A percentile compares a stretch with the other conserved stretches of the same genome.
Conservation (phyloP, 2,888 invertebrate genomes). For the Fragum whitleyi region DNA sequence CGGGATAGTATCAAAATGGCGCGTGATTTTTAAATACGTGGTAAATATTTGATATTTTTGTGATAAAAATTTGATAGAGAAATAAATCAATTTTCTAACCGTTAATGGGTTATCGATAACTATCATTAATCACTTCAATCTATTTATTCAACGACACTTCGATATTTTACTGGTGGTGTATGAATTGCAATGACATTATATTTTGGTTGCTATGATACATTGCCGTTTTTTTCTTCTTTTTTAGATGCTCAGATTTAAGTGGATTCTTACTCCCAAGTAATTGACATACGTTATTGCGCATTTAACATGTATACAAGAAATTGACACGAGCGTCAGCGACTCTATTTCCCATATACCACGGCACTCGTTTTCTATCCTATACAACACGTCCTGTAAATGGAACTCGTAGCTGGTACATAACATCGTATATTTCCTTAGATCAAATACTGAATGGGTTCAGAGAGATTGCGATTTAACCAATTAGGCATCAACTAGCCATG, state of each 20-base stretch:
- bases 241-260: too few species aligned
- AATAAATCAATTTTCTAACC: conserved; percentile 10
- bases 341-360: too few species aligned
- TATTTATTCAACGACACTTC: not conserved
- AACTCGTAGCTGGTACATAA: too few species aligned
- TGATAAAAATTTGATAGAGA: conserved; percentile 7
- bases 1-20: not conserved
- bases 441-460: not conserved
- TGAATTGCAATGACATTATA: not conserved
- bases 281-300: too few species aligned
- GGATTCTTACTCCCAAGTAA: too few species aligned
- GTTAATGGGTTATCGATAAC: not conserved
- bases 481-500: conserved; percentile 3
- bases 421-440: too few species aligned
- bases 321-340: too few species aligned
- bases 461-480: not conserved
- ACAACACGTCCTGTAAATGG: too few species aligned
- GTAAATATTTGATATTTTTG: conserved; percentile 8
- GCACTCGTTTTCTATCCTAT: too few species aligned
- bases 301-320: too few species aligned
- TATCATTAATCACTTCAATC: not conserved
- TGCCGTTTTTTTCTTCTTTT: too few species aligned
- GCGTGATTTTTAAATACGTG: conserved; percentile 16
- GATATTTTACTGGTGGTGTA: not conserved
- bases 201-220: not conserved